Evolutionary conservation across 2,113 vertebrate genomes (phyloP).

Genomic region (Clarias batrachus): DNA sequence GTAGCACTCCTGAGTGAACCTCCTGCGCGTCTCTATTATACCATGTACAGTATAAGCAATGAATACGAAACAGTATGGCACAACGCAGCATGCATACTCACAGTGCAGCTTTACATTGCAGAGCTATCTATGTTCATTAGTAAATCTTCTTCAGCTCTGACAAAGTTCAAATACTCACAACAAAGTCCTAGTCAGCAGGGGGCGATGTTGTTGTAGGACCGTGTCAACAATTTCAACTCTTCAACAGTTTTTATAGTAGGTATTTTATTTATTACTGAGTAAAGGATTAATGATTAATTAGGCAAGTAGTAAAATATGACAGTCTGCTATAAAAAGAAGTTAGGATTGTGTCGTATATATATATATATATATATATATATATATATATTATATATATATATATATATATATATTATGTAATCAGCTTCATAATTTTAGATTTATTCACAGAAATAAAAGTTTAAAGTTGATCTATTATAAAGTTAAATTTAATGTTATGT

Average conservation of each 20-base stretch:
- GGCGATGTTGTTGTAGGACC: slow-evolving; percentile 54
- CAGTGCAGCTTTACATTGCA: background rate
- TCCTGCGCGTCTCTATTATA: background rate
- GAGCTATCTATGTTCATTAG: background rate
- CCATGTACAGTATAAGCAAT: background rate
- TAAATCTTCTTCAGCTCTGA: no score
- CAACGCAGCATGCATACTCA: background rate
- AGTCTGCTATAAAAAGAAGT: background rate
- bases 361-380: no score
- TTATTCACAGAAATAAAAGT: background rate
- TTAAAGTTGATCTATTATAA: background rate
- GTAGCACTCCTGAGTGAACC: background rate
- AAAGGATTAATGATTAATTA: background rate
- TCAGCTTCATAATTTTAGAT: no score
- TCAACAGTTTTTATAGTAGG: background rate
- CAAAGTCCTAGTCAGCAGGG: slow-evolving; percentile 50
- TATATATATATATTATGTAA: no score
- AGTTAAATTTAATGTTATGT: background rate
- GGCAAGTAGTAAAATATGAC: background rate
- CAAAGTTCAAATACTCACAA: background rate
- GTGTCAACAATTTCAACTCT: background rate
- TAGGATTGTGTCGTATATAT: background rate
- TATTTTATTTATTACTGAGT: background rate
- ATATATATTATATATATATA: no score
- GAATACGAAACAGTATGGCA: background rate